Evolutionary conservation across 2,888 invertebrate genomes (phyloP), one percentile per base, ranked within the genome.

Genomic region (Drosophila macrospina): DNA sequence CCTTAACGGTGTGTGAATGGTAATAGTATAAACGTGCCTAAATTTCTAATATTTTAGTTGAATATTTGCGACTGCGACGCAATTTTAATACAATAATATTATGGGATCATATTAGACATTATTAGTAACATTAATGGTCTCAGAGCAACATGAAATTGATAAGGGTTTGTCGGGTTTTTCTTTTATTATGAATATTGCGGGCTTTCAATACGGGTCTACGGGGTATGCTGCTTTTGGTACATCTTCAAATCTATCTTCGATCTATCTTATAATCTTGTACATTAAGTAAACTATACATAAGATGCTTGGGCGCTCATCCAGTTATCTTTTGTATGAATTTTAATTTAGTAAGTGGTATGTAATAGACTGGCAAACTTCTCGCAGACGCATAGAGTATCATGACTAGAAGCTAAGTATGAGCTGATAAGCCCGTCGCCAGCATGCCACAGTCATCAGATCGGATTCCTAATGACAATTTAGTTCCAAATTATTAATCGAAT

Each of bases 401-500:
- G n/a, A n/a, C n/a, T 55, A 26, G 32, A 13, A 36, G 59, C 39
- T 8, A 28, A 42, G 26, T 15, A 50, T 34, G 32, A 28, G 28
- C 66, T 75, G 74, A 75, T 75, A 75, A 75, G 75, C 45, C 32
- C 26, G 51, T 39, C 52, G 24, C 48, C 47, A 68, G 36, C 48
- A 70, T 50, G 44, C 54, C 13, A 62, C 36, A 26, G 42, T 74
- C 61, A 64, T 64, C 45, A 15, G 56, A 74, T 68, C 44, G 24
- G 41, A 74, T 65, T 60, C 15, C 44, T 24, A 39, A 56, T 37
- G 52, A 8, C 42, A 52, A 45, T 13, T 77, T 60, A 82, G 85
- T 82, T 56, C n/a, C 4, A 30, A 48, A 42, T 47, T 13, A 62
- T 42, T 59, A 50, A 54, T 47, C 41, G 50, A 26, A 36, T n/a